These are phyloP conservation scores for Cephalotes varians DNA, from an alignment of 2,888 invertebrate genomes.

Conservation along the genomic window DNA sequence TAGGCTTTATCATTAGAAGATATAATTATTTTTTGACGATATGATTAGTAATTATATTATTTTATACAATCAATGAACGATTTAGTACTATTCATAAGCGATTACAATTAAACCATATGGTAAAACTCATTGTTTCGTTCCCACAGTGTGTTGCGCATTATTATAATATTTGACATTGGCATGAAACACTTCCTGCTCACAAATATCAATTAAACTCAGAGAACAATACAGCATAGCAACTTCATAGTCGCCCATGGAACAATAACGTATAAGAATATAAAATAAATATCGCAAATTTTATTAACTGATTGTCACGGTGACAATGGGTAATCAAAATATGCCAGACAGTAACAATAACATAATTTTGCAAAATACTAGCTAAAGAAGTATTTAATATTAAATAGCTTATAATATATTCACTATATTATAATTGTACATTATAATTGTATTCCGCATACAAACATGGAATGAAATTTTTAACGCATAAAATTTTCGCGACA, in stretches of 20 bases:
- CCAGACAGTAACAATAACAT: not conserved
- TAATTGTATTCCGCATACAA: not conserved
- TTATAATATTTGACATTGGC: slow-evolving; percentile 31
- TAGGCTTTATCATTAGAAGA: not conserved
- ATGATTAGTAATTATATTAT: slow-evolving; percentile 1
- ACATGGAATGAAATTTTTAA: not conserved
- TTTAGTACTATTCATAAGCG: not conserved
- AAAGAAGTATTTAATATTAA: not conserved
- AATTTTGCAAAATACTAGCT: slow-evolving; percentile 12
- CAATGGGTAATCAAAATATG: slow-evolving; percentile 32
- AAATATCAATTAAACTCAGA: slow-evolving; percentile 26
- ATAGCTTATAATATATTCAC: not conserved
- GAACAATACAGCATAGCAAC: slow-evolving; percentile 19
- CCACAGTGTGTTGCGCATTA: slow-evolving; percentile 1
- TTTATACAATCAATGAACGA: not conserved
- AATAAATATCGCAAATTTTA: slow-evolving; percentile 36
- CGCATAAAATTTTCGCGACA: not conserved
- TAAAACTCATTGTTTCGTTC: slow-evolving; percentile 10
- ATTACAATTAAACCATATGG: slow-evolving; percentile 19
- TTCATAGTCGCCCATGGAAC: slow-evolving; percentile 13
- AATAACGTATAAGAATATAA: slow-evolving; percentile 43
- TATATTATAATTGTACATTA: not conserved
- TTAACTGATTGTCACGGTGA: slow-evolving; percentile 32
- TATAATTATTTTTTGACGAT: not conserved
- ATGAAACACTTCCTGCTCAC: slow-evolving; percentile 8